Percentiles rank a stretch among this genome's conserved stretches.
Conservation (phyloP, 2,888 invertebrate species). For the Acrobasis consociella region DNA sequence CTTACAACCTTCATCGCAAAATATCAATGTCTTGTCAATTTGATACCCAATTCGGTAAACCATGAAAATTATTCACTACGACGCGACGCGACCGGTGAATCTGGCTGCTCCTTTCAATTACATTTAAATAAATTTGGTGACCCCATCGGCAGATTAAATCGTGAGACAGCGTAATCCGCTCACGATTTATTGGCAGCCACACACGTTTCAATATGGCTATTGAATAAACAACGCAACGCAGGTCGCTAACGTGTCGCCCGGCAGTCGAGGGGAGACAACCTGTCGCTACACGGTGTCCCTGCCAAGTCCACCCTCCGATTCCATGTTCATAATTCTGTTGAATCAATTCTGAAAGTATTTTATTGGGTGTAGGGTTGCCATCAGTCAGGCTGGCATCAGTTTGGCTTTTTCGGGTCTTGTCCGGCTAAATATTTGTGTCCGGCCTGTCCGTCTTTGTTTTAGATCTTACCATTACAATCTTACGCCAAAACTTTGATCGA, state of each 20-base stretch:
- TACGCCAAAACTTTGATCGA: too few relatives aligned
- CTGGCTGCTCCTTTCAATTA: constrained; percentile 27
- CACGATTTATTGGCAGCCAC: constrained; percentile 50
- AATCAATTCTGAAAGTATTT: constrained; percentile 12
- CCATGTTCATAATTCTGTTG: constrained; percentile 26
- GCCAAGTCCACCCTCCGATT: constrained; percentile 20
- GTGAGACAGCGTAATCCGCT: constrained; percentile 45
- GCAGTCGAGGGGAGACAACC: constrained; percentile 48
- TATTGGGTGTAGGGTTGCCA: not conserved
- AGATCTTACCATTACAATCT: too few relatives aligned
- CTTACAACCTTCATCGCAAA: too few relatives aligned
- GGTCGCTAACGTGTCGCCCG: constrained; percentile 24
- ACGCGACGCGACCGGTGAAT: not conserved
- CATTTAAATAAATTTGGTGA: constrained; percentile 49
- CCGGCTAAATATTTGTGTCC: too few relatives aligned
- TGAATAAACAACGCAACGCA: constrained; percentile 49
- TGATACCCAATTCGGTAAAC: not conserved
- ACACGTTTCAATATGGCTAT: constrained; percentile 48
- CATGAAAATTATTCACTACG: not conserved
- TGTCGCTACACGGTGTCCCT: constrained; percentile 40
- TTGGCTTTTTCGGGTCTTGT: too few relatives aligned
- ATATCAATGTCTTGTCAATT: too few relatives aligned
- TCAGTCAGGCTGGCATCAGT: too few relatives aligned
- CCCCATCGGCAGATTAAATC: constrained; percentile 46
- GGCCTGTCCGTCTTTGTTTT: too few relatives aligned